Conservation (phyloP, 1,140 invertebrate genomes). For the Archivesica marissinica region DNA sequence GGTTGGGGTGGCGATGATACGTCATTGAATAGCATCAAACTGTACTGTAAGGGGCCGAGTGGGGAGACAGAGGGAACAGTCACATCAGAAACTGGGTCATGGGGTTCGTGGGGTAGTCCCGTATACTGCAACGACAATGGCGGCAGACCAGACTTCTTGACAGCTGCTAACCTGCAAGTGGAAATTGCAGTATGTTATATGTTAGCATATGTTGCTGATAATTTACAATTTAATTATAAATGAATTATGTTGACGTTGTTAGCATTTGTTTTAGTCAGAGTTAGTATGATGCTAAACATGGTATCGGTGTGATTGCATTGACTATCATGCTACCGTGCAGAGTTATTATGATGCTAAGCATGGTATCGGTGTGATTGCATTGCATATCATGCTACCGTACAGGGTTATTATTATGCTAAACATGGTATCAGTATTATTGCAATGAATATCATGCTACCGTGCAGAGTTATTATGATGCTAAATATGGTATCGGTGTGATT, state of each 20-base stretch:
- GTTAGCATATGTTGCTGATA: neutral
- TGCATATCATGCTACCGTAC: too few species aligned
- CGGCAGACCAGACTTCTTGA: neutral
- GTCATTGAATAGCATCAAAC: conserved; percentile 9
- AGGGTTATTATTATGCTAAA: too few species aligned
- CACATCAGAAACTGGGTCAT: neutral
- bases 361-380: too few species aligned
- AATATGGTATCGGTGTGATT: too few species aligned
- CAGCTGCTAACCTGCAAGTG: conserved; percentile 2
- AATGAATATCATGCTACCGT: too few species aligned
- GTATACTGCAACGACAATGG: neutral
- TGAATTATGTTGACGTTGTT: neutral
- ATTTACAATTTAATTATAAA: neutral
- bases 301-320: too few species aligned
- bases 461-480: too few species aligned
- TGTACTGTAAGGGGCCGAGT: neutral
- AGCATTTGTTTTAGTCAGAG: neutral
- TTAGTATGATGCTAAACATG: neutral
- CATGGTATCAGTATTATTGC: too few species aligned
- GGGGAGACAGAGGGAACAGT: neutral
- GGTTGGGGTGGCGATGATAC: conserved; percentile 18
- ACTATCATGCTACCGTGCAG: too few species aligned
- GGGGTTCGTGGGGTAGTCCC: conserved; percentile 7
- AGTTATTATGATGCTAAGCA: too few species aligned
- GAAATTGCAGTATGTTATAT: neutral